phyloP scores from a whole-genome alignment of 2,888 invertebrate species.

The Dryobotodes eremita region DNA sequence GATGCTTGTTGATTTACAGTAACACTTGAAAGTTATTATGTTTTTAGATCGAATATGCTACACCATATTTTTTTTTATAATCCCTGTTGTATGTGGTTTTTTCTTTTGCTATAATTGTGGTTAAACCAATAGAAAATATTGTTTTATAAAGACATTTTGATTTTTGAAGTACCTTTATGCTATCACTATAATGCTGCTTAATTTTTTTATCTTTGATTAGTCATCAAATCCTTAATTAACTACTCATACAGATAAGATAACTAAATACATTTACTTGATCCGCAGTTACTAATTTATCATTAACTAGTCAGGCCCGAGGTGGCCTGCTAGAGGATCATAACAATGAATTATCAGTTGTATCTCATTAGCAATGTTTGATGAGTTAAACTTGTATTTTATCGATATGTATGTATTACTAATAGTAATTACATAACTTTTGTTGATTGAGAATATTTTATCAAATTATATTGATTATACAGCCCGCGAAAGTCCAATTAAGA shows the following conservation, averaged over 20 bases:
- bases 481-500: background rate
- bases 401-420: background rate
- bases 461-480: slow-evolving; percentile 1
- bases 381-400: slow-evolving; percentile 14
- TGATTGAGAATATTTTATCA: slow-evolving; percentile 7
- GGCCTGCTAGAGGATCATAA: no score
- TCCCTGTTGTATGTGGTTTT: background rate
- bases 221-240: slow-evolving; percentile 22
- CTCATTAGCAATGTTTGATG: no score
- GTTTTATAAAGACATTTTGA: background rate
- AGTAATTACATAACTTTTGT: slow-evolving; percentile 2
- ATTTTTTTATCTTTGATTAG: slow-evolving; percentile 4
- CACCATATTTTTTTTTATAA: background rate
- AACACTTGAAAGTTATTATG: background rate
- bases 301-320: background rate
- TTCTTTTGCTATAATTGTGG: background rate
- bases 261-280: background rate
- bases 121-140: background rate
- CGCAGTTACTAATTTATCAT: slow-evolving; percentile 29
- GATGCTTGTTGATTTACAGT: background rate
- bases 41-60: background rate
- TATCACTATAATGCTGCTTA: background rate
- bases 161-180: background rate
- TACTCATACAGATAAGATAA: slow-evolving; percentile 23
- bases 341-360: no score